Base-by-base conservation (phyloP, 1,140 invertebrate species). In the Lepidurus arcticus region DNA sequence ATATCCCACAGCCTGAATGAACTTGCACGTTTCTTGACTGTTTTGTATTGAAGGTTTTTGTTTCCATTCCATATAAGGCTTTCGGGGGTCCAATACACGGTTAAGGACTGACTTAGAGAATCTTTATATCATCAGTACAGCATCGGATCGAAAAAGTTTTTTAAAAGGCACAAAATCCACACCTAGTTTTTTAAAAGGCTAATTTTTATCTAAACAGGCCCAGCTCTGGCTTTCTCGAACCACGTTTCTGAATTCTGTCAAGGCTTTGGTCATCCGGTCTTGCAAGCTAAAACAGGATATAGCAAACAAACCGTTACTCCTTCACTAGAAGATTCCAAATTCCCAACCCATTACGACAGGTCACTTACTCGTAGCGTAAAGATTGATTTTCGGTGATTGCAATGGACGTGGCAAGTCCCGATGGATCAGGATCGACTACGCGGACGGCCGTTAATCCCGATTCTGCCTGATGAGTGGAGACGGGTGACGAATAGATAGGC, bases 291-390 rank as follows among this genome's bases (percentile, higher is more conserved):
- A 16, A 65, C n/a, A 65, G 16, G 7, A 21, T 1, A 65, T 65
- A n/a, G 1, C 7, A 16, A 47, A 47, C 45, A 5, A 47, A 10
- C 10, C 10, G 10, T 47, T 47, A 47, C 16, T 47, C 45, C 45
- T 47, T 47, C 45, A 47, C 45, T 47, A 16, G 16, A 47, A 47
- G 16, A 47, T 47, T 65, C 21, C 13, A 65, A 9, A 65, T 16
- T 65, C 21, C 7, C 8, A 65, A 65, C 3, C 21, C n/a, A 65
- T 47, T 47, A 10, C 45, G 7, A 65, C 21, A 65, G 53, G n/a
- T 65, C 8, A 73, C 77, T 73, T 75, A 78, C 78, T 78, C 34
- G 73, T 78, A 78, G 16, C 78, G 78, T 13, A 78, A 26, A 34
- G 65, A 74, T 75, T 78, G 73, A 42, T 78, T 78, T 34, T 78